Evolutionary conservation across 2,797 vertebrate species (phyloP).

Genomic region (Karalla daura): DNA sequence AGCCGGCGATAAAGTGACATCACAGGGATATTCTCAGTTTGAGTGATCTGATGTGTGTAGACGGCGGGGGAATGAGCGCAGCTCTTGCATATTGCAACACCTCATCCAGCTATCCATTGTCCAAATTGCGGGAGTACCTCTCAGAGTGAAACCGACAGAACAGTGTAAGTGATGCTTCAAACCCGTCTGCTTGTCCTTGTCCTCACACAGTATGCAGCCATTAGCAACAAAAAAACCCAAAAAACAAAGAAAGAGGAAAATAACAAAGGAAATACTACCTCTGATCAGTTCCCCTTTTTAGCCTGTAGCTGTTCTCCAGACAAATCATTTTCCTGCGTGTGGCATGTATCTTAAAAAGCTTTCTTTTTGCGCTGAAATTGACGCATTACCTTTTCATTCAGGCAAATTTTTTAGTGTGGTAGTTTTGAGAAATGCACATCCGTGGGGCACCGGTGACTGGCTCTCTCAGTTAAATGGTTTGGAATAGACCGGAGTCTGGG

Average conservation of each 20-base stretch:
- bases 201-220: neutral
- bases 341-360: neutral
- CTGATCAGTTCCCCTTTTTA: constrained; percentile 4
- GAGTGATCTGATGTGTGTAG: neutral
- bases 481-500: constrained; percentile 46
- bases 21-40: too few species aligned
- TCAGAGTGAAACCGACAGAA: neutral
- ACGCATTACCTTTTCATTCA: neutral
- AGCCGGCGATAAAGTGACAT: too few species aligned
- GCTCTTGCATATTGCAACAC: neutral
- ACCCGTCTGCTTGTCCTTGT: neutral
- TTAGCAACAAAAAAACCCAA: too few species aligned
- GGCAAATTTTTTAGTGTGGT: neutral
- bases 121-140: neutral
- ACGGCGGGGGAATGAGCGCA: neutral
- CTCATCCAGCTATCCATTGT: too few species aligned
- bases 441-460: neutral
- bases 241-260: constrained; percentile 1
- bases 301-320: constrained; percentile 7
- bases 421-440: constrained; percentile 6
- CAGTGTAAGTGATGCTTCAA: neutral
- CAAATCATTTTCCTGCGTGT: neutral
- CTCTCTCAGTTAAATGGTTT: constrained; percentile 58
- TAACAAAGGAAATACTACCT: neutral
- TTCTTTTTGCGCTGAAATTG: constrained; percentile 3